These are phyloP conservation scores for Prunella fulvescens DNA, from an alignment of 2,113 vertebrate species.

Conservation along the genomic window DNA sequence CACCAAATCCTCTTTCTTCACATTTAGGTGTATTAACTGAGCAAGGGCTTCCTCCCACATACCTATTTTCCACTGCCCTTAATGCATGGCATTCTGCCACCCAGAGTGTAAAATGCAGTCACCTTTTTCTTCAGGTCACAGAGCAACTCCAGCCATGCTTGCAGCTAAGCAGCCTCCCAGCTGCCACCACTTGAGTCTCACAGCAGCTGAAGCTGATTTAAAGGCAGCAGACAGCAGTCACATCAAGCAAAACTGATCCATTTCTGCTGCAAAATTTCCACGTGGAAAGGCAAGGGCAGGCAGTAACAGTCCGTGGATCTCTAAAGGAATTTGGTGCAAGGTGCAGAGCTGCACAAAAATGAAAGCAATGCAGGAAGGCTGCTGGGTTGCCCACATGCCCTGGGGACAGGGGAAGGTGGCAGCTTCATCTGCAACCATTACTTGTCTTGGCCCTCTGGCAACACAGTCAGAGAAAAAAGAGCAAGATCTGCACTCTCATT, in stretches of 20 bases:
- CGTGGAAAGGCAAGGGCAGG: not conserved
- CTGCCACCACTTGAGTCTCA: not conserved
- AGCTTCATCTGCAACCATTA: not conserved
- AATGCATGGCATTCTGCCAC: not conserved
- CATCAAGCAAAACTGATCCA: not conserved
- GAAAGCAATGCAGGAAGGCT: not conserved
- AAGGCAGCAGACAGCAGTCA: not conserved
- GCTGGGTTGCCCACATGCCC: not conserved
- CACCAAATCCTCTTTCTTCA: constrained; percentile 25
- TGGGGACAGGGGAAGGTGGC: not conserved
- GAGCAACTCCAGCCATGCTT: not conserved
- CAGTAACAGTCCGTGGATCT: not conserved
- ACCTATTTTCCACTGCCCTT: not conserved
- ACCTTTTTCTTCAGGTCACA: not conserved
- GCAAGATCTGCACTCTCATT: not conserved
- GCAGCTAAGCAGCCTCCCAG: not conserved
- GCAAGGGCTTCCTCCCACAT: not conserved
- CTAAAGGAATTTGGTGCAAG: not conserved
- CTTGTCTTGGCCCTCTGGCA: not conserved
- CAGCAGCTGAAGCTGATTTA: not conserved
- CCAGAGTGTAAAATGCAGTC: not conserved
- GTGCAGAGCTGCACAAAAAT: not conserved
- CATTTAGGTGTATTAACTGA: constrained; percentile 3
- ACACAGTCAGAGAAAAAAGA: not conserved
- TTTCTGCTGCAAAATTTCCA: not conserved